Evolutionary conservation across 2,888 invertebrate species (phyloP), one percentile per base, ranked within the genome.

Genomic region (Leucoptera coffeella): DNA sequence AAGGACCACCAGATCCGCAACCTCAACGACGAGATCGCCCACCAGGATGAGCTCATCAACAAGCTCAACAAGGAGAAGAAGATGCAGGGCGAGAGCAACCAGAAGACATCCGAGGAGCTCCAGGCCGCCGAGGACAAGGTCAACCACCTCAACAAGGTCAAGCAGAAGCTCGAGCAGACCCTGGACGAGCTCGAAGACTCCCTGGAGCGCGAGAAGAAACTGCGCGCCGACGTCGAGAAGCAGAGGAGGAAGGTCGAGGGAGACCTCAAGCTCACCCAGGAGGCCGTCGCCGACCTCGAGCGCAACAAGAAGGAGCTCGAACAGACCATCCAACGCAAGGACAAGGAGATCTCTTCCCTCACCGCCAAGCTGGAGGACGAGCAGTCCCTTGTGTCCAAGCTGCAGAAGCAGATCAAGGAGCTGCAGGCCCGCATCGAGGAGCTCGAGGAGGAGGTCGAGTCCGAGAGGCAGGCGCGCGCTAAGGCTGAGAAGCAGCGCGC

Each of bases 31-130:
- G 97, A 99, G 74, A 96, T 97, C 77, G 94, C 96, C 58, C 94
- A 94, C 76, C 97, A 99, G 73, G 99, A 99, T 54, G 97, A 99
- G 53, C 87, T 94, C 71, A 94, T 99, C 79, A 94, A 94, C 80
- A 97, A 97, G 75, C 75, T 97, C 65, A 92, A 93, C 80, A 97
- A 97, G 75, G 97, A 97, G 62, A 96, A 96, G 88, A 99, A 97
- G 73, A 80, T 89, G 64, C 85, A 93, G 56, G 94, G 96, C 35
- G 97, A 99, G 61, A 77, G 80, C 49, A 88, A 78, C 74, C 90
- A 92, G 74, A 93, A 93, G 82, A 86, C 91, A 43, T 77, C 86
- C 41, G 93, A 93, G 60, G 93, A 93, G 58, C 81, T 93, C 48
- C 92, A 92, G 72, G 92, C 94, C 38, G 92, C 95, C 47, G 97